These are phyloP conservation scores for Cephus pulcher DNA, from an alignment of 2,888 invertebrate genomes.

Conservation along the genomic window DNA sequence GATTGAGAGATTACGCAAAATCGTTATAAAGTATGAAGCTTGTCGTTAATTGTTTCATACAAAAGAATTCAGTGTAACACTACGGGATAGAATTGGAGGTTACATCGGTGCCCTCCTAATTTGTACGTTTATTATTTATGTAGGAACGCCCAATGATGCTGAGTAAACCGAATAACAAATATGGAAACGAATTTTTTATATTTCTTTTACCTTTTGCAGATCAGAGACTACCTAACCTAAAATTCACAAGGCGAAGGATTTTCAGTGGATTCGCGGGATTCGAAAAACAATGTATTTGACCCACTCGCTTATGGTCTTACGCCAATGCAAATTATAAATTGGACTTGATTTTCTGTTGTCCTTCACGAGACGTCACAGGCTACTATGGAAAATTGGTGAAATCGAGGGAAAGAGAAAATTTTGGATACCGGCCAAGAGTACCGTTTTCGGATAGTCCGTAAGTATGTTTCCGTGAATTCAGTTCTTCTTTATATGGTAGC, in stretches of 20 bases:
- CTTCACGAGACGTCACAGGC: background rate
- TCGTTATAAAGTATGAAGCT: no score
- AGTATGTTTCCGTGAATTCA: slow-evolving; percentile 25
- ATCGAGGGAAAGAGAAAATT: background rate
- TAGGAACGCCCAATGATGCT: no score
- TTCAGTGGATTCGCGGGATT: background rate
- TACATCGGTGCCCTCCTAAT: no score
- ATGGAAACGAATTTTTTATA: no score
- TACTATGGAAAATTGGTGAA: background rate
- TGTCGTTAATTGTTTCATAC: no score
- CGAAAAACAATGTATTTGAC: background rate
- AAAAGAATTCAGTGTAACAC: background rate
- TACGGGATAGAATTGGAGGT: background rate
- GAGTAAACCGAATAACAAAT: no score
- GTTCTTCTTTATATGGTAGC: background rate
- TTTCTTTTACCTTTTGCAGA: no score
- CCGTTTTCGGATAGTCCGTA: slow-evolving; percentile 8
- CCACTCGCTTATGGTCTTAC: background rate
- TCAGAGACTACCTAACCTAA: no score
- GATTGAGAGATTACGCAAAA: background rate
- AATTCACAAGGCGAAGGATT: no score
- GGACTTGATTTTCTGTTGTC: background rate
- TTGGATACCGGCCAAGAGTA: background rate
- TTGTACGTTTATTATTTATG: no score
- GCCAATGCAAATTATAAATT: background rate